phyloP scores from a whole-genome alignment of 2,797 vertebrate species.

The Neomorphus geoffroyi region DNA sequence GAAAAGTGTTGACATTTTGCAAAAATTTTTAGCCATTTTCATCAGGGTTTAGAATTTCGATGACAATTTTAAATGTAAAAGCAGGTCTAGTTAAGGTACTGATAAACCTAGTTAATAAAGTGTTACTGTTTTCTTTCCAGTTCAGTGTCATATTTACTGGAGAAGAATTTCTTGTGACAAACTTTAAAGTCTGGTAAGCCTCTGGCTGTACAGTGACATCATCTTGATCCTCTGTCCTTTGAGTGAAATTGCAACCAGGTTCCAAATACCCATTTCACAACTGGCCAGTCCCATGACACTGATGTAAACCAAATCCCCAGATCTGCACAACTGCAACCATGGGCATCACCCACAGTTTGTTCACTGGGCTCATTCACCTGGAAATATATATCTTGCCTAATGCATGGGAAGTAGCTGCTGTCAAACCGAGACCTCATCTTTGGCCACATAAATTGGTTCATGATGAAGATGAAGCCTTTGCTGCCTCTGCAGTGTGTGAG shows the following conservation, averaged over 20 bases:
- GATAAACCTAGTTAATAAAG: background rate
- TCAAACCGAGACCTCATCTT: background rate
- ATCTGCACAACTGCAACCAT: background rate
- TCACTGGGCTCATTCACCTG: background rate
- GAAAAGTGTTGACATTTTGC: background rate
- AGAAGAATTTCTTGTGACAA: slow-evolving; percentile 51
- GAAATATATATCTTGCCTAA: background rate
- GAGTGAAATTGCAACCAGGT: background rate
- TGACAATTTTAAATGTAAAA: background rate
- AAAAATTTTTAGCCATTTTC: background rate
- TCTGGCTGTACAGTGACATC: background rate
- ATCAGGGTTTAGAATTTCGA: background rate
- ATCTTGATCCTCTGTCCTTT: background rate
- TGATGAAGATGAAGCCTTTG: background rate
- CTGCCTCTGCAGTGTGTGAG: background rate
- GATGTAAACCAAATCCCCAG: background rate
- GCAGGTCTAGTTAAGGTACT: background rate
- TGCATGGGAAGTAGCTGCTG: background rate
- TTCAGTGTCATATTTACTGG: slow-evolving; percentile 40
- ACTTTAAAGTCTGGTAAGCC: slow-evolving; percentile 60
- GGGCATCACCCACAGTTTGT: background rate
- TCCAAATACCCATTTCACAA: background rate
- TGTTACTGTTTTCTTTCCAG: slow-evolving; percentile 42
- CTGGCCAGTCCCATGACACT: background rate
- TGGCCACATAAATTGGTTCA: background rate